Base-by-base conservation (phyloP, 2,888 invertebrate species). In the Dryocosmus kuriphilus region DNA sequence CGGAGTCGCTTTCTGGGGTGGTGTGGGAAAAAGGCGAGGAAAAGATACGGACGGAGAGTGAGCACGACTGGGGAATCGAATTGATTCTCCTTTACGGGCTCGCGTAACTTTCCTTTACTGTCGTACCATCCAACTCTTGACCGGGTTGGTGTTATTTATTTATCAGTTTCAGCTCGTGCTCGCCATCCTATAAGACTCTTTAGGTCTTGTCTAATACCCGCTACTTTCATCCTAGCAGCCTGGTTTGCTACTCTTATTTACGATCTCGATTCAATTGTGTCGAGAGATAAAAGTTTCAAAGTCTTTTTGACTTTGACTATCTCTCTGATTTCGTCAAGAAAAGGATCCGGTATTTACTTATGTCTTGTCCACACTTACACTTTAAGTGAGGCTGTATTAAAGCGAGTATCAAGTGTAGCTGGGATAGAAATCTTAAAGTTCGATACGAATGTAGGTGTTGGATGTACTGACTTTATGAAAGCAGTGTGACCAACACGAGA, bases 1-100 rank as follows among this genome's bases (percentile, higher is more conserved):
- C 67, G 77, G 84, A 74, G 80, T 74, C 75, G 78, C 46, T 63
- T 77, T 35, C 14, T 78, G 74, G 76, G 75, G 77, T 78, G 77
- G 46, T 46, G 46, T 46, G 67, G 46, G 19, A 30, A 67, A 67
- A 76, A 81, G 80, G 73, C 46, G 82, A 74, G 82, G 80, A 84
- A 83, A 83, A 83, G 83, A 83, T 83, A 83, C 84, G 83, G 38
- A 62, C 77, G 81, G 55, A 61, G 82, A 61, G 76, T 80, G 82
- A 79, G 82, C 78, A 82, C 85, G 83, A 81, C 84, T 78, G 79
- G 82, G 85, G 86, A 90, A 91, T 91, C 88, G 88, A 91, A 91
- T 91, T 91, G 91, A 90, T 91, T 91, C 89, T 87, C 88, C 88
- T 90, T 91, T 89, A 90, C 87, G 87, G 87, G 80, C 85, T 85